A percentile compares a stretch with the other conserved stretches of the same genome.
phyloP scores from a whole-genome alignment of 1,140 invertebrate genomes.

The Pogonognathellus flavescens region DNA sequence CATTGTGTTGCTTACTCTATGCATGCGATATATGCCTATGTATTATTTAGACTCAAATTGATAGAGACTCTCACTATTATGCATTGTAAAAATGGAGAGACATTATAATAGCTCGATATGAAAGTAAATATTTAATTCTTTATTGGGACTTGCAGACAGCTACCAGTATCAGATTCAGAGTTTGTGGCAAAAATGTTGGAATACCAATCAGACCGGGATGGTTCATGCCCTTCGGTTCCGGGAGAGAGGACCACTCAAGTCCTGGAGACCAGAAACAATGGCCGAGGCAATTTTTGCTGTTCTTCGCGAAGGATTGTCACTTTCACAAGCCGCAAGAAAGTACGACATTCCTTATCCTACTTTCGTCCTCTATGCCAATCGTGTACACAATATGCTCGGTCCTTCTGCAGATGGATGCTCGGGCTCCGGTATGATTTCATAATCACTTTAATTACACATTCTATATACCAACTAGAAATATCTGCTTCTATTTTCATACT shows the following conservation, averaged over 20 bases:
- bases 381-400: conserved; percentile 93
- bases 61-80: neutral
- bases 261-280: conserved; percentile 94
- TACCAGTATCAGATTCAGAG: conserved; percentile 94
- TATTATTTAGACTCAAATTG: neutral
- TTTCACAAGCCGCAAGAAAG: conserved; percentile 90
- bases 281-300: conserved; percentile 93
- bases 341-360: conserved; percentile 95
- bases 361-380: conserved; percentile 92
- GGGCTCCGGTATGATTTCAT: conserved; percentile 73
- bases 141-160: conserved; percentile 79
- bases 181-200: conserved; percentile 96
- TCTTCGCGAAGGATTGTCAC: conserved; percentile 87
- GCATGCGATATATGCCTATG: neutral
- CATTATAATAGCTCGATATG: neutral
- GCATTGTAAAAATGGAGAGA: conserved; percentile 9
- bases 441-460: too few relatives aligned
- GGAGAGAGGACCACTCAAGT: conserved; percentile 91
- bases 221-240: conserved; percentile 90
- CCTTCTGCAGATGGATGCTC: conserved; percentile 88
- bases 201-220: conserved; percentile 84
- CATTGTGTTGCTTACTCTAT: too few relatives aligned
- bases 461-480: too few relatives aligned
- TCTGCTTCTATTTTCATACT: too few relatives aligned
- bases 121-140: conserved; percentile 16